These are phyloP conservation scores for Xenopus petersii DNA, from an alignment of 2,797 vertebrate genomes.

Conservation along the genomic window DNA sequence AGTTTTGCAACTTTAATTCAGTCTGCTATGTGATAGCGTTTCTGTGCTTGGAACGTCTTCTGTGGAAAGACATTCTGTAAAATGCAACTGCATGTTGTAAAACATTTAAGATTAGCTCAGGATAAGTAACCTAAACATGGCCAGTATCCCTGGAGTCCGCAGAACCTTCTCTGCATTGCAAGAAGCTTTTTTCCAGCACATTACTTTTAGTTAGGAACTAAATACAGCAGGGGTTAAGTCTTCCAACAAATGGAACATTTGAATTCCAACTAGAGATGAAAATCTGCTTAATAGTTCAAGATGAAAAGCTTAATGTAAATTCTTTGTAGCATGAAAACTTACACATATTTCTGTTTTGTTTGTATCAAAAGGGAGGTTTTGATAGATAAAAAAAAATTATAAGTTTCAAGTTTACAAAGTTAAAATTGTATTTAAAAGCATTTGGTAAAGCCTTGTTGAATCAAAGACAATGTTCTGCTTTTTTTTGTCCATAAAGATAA, in stretches of 20 bases:
- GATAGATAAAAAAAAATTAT: conserved; percentile 22
- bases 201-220: neutral
- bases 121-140: neutral
- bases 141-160: neutral
- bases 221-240: neutral
- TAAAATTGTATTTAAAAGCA: conserved; percentile 18
- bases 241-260: conserved; percentile 36
- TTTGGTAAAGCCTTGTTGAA: conserved; percentile 21
- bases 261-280: conserved; percentile 11
- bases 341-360: conserved; percentile 11
- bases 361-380: conserved; percentile 20
- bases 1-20: too few species aligned
- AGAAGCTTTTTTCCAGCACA: neutral
- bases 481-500: conserved; percentile 31
- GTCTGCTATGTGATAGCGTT: too few species aligned
- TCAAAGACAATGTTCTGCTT: conserved; percentile 36
- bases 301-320: conserved; percentile 31
- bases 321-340: conserved; percentile 7
- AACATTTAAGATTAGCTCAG: too few species aligned
- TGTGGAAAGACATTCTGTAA: too few species aligned
- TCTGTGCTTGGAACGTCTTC: too few species aligned
- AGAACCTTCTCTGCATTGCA: neutral
- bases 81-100: too few species aligned
- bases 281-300: conserved; percentile 6
- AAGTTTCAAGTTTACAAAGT: conserved; percentile 24